Evolutionary conservation across 2,113 vertebrate species (phyloP), one percentile per base, ranked within the genome.

Genomic region (Myiozetetes cayanensis): DNA sequence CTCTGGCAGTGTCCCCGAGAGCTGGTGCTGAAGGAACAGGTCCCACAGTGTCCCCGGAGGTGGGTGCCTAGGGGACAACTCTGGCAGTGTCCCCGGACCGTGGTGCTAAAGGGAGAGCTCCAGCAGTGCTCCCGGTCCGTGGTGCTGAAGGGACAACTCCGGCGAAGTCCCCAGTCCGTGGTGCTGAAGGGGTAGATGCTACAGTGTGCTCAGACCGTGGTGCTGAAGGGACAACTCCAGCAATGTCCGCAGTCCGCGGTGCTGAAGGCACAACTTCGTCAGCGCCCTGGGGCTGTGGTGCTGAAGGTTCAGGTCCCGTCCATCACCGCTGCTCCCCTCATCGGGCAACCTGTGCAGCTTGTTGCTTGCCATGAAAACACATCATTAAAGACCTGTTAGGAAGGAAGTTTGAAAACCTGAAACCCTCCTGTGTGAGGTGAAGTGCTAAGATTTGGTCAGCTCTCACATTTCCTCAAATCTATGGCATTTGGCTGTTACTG

Each of bases 101-200:
- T 15, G 43, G 15, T 14, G 0, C n/a, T 65, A 14, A 0, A 56
- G n/a, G 70, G 24, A 30, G 35, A 21, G 8, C 25, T 23, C 24
- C 4, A 3, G 30, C 30, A n/a, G 14, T 18, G 68, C 23, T 14
- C 39, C 16, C 23, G 6, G 1, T 23, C 2, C 13, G 0, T 9
- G 22, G 59, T 14, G 0, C 17, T 43, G 30, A 1, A 39, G 41
- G 21, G 11, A 27, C 17, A 44, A 6, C 10, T 22, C 56, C 14
- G 4, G 8, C 22, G 19, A 31, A 9, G 17, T 31, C 22, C 39
- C 11, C 18, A 2, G 0, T 22, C 2, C 6, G 0, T 16, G 43
- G 19, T 16, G 0, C n/a, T 65, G 33, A 0, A 63, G 33, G 21
- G 10, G 13, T 22, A 49, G 12, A 9, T n/a, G 44, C 4, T 4